Percentiles rank a stretch among this genome's conserved stretches.
phyloP scores from a whole-genome alignment of 2,888 invertebrate genomes.

The Lepidocyrtinus sp. region DNA sequence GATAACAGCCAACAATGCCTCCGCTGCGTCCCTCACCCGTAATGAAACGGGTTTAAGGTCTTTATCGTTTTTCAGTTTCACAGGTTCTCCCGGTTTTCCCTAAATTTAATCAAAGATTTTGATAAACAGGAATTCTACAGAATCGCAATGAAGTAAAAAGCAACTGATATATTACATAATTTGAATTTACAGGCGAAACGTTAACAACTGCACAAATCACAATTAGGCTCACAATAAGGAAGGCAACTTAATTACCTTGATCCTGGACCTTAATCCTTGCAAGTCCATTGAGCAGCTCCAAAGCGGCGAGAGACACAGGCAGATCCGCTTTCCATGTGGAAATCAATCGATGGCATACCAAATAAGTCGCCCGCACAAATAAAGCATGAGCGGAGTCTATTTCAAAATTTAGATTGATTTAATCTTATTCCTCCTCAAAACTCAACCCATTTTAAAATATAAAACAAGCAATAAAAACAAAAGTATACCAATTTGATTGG shows the following conservation, averaged over 20 bases:
- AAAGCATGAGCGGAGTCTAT: slow-evolving; percentile 88
- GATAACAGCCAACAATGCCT: slow-evolving; percentile 90
- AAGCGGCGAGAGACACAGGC: slow-evolving; percentile 92
- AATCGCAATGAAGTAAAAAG: too few species aligned
- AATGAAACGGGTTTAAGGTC: slow-evolving; percentile 97
- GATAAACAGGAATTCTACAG: too few species aligned
- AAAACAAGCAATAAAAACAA: slow-evolving; percentile 53
- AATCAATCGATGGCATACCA: slow-evolving; percentile 95
- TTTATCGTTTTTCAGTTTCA: slow-evolving; percentile 96
- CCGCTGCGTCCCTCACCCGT: slow-evolving; percentile 97
- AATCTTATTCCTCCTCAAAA: too few species aligned
- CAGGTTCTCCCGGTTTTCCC: slow-evolving; percentile 87
- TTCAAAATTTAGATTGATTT: background rate
- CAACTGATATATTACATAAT: too few species aligned
- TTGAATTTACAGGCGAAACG: slow-evolving; percentile 1
- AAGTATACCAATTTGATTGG: slow-evolving; percentile 67
- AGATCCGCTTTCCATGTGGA: slow-evolving; percentile 97
- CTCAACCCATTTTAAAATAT: background rate
- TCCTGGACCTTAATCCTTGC: slow-evolving; percentile 91
- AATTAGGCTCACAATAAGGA: background rate
- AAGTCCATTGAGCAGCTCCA: slow-evolving; percentile 91
- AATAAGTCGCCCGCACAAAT: slow-evolving; percentile 92
- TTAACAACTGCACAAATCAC: slow-evolving; percentile 3
- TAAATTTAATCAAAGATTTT: too few species aligned
- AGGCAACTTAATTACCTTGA: slow-evolving; percentile 80